Evolutionary conservation across 2,113 vertebrate species (phyloP), one percentile per base, ranked within the genome.

Genomic region (Pelusios castaneus): DNA sequence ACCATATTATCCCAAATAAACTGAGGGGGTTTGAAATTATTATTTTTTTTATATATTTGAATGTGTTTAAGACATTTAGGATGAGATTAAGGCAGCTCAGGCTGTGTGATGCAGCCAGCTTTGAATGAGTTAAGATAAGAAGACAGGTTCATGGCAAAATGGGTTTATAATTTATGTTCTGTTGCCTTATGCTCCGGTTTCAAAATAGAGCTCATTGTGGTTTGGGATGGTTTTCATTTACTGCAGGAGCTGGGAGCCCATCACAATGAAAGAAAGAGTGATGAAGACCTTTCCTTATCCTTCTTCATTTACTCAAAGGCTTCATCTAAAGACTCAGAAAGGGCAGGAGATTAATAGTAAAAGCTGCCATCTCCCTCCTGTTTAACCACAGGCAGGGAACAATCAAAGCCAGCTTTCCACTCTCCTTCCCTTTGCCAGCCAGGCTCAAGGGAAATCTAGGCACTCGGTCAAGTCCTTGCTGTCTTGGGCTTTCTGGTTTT

Each of bases 281-380:
- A 93, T 1, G 0, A 91, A 94, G 91, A 94, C 93, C 88, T 93
- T 90, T 93, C 73, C 52, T 82, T 19, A 82, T 85, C 86, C 94
- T 89, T 95, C 73, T 78, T 89, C 91, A 85, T 96, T 95, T 94
- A 91, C 89, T 90, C 94, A 95, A 86, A 94, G 89, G 38, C 76
- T 95, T 96, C 84, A 0, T 58, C 87, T 94, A 87, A 93, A 94
- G 85, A 91, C 87, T 38, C 90, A 85, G 89, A 96, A 96, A 97
- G 91, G 90, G 90, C 93, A 91, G 83, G 90, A 95, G 94, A 95
- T 96, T 93, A 96, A 89, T 92, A 0, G 70, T 86, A 60, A 89
- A 88, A 80, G 89, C 88, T 91, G 81, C 82, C 92, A 83, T 34
- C 77, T 89, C 88, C 92, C 84, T 22, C 14, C 54, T 56, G 80